Evolutionary conservation across 2,113 vertebrate genomes (phyloP).

Genomic region (Vanacampus margaritifer): DNA sequence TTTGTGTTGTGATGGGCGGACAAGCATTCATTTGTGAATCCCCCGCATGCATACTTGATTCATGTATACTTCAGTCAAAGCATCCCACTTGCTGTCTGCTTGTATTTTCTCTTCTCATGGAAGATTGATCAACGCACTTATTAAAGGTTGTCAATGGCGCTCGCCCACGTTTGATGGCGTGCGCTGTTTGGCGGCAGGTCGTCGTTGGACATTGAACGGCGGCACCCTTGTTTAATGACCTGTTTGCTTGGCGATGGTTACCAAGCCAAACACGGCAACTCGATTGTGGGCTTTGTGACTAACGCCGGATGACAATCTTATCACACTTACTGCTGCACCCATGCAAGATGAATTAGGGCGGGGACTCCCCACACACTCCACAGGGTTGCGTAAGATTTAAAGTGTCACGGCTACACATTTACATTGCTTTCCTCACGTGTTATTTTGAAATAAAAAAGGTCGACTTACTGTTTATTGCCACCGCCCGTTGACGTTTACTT

Average conservation of each 20-base stretch:
- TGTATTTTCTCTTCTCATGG: conserved; percentile 27
- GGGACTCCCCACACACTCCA: neutral
- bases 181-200: conserved; percentile 3
- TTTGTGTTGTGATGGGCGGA: neutral
- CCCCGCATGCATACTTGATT: neutral
- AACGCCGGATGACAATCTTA: neutral
- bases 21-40: neutral
- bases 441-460: no score
- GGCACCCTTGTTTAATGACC: conserved; percentile 15
- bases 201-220: conserved; percentile 41
- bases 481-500: no score
- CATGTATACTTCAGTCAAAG: conserved; percentile 9
- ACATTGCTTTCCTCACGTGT: no score
- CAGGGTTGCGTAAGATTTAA: no score
- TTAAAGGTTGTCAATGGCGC: neutral
- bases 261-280: conserved; percentile 26
- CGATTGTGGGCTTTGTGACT: neutral
- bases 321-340: conserved; percentile 28
- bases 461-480: no score
- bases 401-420: no score
- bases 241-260: neutral
- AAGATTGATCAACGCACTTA: conserved; percentile 18
- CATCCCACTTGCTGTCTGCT: conserved; percentile 22
- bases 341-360: neutral
- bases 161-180: neutral